Evolutionary conservation across 2,888 invertebrate species (phyloP), one percentile per base, ranked within the genome.

Genomic region (Melieria picta): DNA sequence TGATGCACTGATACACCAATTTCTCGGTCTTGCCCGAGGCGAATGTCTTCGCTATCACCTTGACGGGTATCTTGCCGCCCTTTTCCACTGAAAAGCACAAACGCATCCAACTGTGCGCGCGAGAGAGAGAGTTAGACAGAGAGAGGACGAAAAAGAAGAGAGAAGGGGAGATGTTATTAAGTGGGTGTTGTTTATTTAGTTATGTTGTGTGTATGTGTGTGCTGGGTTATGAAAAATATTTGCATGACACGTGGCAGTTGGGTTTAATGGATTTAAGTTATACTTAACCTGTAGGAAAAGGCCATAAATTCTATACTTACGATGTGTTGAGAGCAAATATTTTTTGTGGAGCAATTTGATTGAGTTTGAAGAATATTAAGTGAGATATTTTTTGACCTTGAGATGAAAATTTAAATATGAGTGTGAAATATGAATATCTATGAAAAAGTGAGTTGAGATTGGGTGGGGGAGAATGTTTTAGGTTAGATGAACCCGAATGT

Each of bases 11-110:
- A 89, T 98, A 98, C 50, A 99, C 97, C 85, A 98, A 90, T 88
- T 97, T 98, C 88, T 99, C 99, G 5, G 98, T 98, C 89, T 98
- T 98, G 64, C 99, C 99, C n/a, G 99, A 99, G 4, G 99, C 98
- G 88, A 99, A 99, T 72, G 99, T 99, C 84, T 96, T 90, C 69
- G 98, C 97, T 50, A 99, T 94, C 65, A 97, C 95, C 89, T 97
- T 95, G 4, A 99, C 97, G 3, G 99, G 98, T 71, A 99, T 98
- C 88, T 97, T 97, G 55, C 97, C 96, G 83, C 93, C 93, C 52
- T 95, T 93, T 85, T 99, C 98, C 69, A 96, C 95, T 81, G 94
- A 91, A 89, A 98, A 96, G 75, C 96, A 94, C 65, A 99, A 90
- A 75, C 98, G 93, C 96, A 98, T 98, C 99, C 99, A 99, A 91